phyloP scores from a whole-genome alignment of 2,888 invertebrate species.

The Acrocyrtus sp. region DNA sequence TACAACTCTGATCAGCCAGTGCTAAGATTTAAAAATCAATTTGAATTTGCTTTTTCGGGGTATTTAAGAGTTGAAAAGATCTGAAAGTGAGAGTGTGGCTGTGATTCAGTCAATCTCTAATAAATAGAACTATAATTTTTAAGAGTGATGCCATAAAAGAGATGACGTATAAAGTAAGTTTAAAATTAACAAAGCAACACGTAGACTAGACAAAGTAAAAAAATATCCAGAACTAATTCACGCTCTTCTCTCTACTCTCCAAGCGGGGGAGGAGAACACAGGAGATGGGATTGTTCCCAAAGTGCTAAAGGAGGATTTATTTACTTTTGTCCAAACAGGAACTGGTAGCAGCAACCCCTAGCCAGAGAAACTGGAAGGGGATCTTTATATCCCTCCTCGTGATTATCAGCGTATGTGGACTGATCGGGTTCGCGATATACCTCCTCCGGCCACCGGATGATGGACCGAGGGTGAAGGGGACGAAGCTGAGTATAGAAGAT shows the following conservation, averaged over 20 bases:
- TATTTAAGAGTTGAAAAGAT: no score
- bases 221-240: no score
- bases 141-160: no score
- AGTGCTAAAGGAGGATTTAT: slow-evolving; percentile 4
- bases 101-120: no score
- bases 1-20: no score
- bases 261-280: neutral
- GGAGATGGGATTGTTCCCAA: neutral
- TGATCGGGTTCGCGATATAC: slow-evolving; percentile 91
- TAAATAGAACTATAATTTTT: no score
- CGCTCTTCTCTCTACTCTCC: neutral
- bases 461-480: slow-evolving; percentile 76
- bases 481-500: slow-evolving; percentile 77
- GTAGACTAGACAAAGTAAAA: neutral
- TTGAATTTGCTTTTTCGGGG: no score
- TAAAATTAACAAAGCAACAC: neutral
- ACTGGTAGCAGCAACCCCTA: slow-evolving; percentile 85
- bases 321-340: slow-evolving; percentile 74
- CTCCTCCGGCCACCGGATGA: slow-evolving; percentile 83
- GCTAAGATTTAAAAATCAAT: no score
- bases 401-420: slow-evolving; percentile 86
- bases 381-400: slow-evolving; percentile 92
- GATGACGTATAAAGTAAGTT: neutral
- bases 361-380: slow-evolving; percentile 93
- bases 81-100: no score